These are phyloP conservation scores for Sesamia inferens DNA, from an alignment of 2,888 invertebrate genomes.

Conservation along the genomic window DNA sequence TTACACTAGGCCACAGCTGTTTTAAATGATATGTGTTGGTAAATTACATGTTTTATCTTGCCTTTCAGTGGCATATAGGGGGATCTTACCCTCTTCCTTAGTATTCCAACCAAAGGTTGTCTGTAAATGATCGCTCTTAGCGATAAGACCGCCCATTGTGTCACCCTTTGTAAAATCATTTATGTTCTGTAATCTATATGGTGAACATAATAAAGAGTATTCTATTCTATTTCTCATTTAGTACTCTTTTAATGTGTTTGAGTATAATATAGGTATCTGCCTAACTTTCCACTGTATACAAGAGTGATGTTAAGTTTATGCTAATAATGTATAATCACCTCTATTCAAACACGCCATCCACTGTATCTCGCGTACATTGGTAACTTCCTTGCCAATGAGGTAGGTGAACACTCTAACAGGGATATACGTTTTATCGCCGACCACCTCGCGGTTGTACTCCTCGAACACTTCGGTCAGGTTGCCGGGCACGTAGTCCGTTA, in stretches of 20 bases:
- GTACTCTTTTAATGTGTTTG: no score
- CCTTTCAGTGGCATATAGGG: neutral
- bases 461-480: slow-evolving; percentile 96
- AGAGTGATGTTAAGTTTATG: neutral
- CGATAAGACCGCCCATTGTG: no score
- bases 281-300: neutral
- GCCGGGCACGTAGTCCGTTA: slow-evolving; percentile 98
- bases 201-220: no score
- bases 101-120: no score
- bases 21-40: no score
- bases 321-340: slow-evolving; percentile 86
- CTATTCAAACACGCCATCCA: slow-evolving; percentile 99
- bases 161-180: no score
- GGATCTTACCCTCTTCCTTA: no score
- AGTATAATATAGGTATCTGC: neutral
- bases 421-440: slow-evolving; percentile 90
- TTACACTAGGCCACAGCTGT: no score
- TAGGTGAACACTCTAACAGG: slow-evolving; percentile 98
- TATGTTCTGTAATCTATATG: no score
- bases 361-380: slow-evolving; percentile 96
- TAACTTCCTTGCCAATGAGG: slow-evolving; percentile 97
- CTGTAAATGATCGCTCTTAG: no score
- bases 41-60: no score
- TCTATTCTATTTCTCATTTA: no score
- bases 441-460: slow-evolving; percentile 93